These are phyloP conservation scores for Colletes latitarsis DNA, from an alignment of 1,140 invertebrate species.

Conservation along the genomic window DNA sequence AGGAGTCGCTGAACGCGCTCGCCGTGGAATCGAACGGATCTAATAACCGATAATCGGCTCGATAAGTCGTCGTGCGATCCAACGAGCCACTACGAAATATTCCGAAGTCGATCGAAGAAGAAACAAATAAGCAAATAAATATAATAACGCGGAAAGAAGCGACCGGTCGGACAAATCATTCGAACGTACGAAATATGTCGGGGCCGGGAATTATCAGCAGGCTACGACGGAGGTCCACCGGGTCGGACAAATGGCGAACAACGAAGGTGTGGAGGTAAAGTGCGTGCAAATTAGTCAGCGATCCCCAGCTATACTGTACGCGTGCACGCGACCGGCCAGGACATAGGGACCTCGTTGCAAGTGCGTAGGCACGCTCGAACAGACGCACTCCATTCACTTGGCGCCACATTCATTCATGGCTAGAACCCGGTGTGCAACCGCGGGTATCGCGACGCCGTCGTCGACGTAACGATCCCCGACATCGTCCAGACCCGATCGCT, in stretches of 20 bases:
- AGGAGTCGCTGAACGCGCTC: constrained; percentile 43
- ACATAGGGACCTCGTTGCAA: constrained; percentile 45
- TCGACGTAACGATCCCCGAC: constrained; percentile 41
- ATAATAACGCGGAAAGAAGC: constrained; percentile 11
- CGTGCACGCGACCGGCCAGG: constrained; percentile 20
- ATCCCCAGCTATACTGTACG: constrained; percentile 36
- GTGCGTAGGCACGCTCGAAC: constrained; percentile 74
- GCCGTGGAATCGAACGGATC: constrained; percentile 7
- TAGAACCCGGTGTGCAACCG: constrained; percentile 41
- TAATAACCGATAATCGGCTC: constrained; percentile 33
- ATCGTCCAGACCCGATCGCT: constrained; percentile 20
- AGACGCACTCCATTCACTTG: constrained; percentile 81
- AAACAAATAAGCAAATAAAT: too few relatives aligned
- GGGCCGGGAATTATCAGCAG: constrained; percentile 9
- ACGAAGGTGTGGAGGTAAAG: constrained; percentile 41
- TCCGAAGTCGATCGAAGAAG: neutral
- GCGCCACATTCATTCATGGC: constrained; percentile 81
- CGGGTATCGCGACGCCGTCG: constrained; percentile 10
- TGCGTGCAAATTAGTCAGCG: constrained; percentile 74
- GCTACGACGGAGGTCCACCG: constrained; percentile 36
- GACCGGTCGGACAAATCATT: neutral
- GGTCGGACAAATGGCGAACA: constrained; percentile 42
- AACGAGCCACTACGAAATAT: neutral
- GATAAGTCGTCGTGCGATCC: constrained; percentile 7
- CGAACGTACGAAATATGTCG: neutral